phyloP scores from a whole-genome alignment of 2,888 invertebrate species.

The Axea sp. region DNA sequence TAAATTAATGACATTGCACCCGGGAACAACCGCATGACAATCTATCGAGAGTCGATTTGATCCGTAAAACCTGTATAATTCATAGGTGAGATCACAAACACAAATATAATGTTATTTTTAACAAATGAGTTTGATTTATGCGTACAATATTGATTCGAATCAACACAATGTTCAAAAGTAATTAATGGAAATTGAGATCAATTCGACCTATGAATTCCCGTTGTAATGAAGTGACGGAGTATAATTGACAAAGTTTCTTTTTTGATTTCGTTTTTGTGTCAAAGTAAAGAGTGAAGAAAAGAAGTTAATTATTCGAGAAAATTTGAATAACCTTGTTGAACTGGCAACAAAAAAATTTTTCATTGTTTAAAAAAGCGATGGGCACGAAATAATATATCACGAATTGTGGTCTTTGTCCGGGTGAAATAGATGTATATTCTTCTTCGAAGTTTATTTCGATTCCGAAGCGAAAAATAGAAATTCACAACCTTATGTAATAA shows the following conservation, averaged over 20 bases:
- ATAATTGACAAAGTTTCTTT: background rate
- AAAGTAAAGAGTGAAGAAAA: slow-evolving; percentile 6
- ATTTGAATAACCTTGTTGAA: slow-evolving; percentile 22
- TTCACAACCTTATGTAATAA: slow-evolving; percentile 12
- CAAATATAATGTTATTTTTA: slow-evolving; percentile 26
- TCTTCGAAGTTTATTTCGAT: slow-evolving; percentile 21
- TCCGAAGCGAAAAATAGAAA: slow-evolving; percentile 22
- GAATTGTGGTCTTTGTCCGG: slow-evolving; percentile 1
- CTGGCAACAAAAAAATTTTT: background rate
- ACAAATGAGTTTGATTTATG: slow-evolving; percentile 39
- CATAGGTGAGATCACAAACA: slow-evolving; percentile 19
- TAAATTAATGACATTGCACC: slow-evolving; percentile 47
- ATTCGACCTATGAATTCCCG: slow-evolving; percentile 8
- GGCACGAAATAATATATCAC: slow-evolving; percentile 14
- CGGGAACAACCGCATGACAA: slow-evolving; percentile 39
- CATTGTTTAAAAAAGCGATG: background rate
- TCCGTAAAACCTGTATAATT: slow-evolving; percentile 45
- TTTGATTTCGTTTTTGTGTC: background rate
- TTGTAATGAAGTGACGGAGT: slow-evolving; percentile 6
- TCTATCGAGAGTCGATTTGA: slow-evolving; percentile 46
- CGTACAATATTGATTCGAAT: slow-evolving; percentile 10
- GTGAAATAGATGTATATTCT: slow-evolving; percentile 17
- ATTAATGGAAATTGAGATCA: slow-evolving; percentile 31
- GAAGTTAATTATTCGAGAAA: slow-evolving; percentile 23
- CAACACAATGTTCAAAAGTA: slow-evolving; percentile 14